Base-by-base conservation (phyloP, 2,797 vertebrate genomes). In the Cryptoblepharus egeriae region DNA sequence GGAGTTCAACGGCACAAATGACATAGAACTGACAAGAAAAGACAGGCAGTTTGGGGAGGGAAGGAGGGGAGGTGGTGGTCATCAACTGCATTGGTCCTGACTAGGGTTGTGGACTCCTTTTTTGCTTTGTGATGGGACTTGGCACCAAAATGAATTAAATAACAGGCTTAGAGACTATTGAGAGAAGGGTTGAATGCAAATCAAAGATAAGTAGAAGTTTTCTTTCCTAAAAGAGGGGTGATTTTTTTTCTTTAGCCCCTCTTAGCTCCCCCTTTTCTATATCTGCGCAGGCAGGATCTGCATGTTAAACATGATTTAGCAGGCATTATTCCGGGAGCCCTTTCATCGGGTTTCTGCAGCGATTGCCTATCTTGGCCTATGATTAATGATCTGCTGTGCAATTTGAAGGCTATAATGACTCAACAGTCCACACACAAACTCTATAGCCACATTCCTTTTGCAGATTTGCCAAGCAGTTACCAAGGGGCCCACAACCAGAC, bases 131-230 rank as follows among this genome's bases (percentile, higher is more conserved):
- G 95, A 95, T 95, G 93, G 93, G 94, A 94, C 96, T 95, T 94
- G 93, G 95, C 95, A 96, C 95, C 94, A 95, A 96, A 95, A 96
- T 96, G 95, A 96, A 96, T 97, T 95, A 96, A 97, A 97, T 96
- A 96, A 96, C 95, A 95, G 96, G 95, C 96, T 96, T 96, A 96
- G 96, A 94, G 94, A 95, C 96, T 95, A 97, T 97, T 96, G 96
- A 96, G 94, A 91, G 95, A 60, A 95, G 92, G 93, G 85, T 93
- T 96, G 96, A 97, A 96, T 97, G 96, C 96, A 96, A 96, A 96
- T 96, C 96, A 95, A 96, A 96, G 96, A 97, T 97, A 97, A 97
- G 96, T 96, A 96, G 95, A 96, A 96, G 96, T 97, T 97, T 97
- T 96, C 95, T 95, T 96, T 95, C 95, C 95, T 95, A 95, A 96